Conservation (phyloP, 2,888 invertebrate species). For the Troides oblongomaculatus region DNA sequence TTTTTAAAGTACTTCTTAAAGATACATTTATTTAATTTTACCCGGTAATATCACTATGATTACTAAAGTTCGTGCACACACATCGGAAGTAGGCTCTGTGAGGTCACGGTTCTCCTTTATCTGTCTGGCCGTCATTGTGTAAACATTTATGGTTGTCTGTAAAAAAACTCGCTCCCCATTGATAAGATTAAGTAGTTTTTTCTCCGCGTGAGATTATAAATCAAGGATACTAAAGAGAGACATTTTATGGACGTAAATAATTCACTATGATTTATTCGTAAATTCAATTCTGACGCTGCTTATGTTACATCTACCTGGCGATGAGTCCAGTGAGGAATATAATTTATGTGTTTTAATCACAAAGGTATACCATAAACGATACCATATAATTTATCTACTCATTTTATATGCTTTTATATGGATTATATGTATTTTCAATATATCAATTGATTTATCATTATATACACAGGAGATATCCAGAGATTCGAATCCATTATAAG, state of each 20-base stretch:
- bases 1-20: no score
- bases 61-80: slow-evolving; percentile 13
- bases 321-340: background rate
- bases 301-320: background rate
- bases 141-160: slow-evolving; percentile 49
- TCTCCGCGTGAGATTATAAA: slow-evolving; percentile 4
- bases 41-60: no score
- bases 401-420: no score
- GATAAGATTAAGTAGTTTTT: slow-evolving; percentile 19
- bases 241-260: slow-evolving; percentile 1
- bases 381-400: no score
- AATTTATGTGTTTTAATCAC: background rate
- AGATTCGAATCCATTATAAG: no score
- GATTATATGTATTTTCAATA: no score
- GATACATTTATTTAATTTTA: no score
- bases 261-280: background rate
- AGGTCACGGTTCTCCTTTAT: slow-evolving; percentile 41
- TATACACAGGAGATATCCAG: no score
- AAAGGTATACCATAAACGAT: background rate
- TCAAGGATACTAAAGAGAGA: slow-evolving; percentile 13
- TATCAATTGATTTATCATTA: no score
- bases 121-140: slow-evolving; percentile 51
- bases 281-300: background rate
- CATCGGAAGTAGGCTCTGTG: slow-evolving; percentile 44
- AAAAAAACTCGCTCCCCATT: slow-evolving; percentile 44